Base-by-base conservation (phyloP, 2,113 vertebrate genomes). In the Helogale parvula region DNA sequence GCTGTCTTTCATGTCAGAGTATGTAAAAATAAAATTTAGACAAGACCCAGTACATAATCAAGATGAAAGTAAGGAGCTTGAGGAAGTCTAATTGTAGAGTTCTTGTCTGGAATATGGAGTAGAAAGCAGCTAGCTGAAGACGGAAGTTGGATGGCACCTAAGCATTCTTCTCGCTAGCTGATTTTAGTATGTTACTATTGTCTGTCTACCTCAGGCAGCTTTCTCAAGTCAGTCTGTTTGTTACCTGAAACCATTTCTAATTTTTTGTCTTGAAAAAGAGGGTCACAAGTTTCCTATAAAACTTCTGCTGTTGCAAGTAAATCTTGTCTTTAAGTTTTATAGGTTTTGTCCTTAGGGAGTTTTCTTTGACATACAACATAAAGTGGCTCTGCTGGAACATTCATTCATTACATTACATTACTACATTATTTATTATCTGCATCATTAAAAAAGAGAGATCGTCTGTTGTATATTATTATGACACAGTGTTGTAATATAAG, bases 361-460 rank as follows among this genome's bases (percentile, higher is more conserved):
- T 92, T 89, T 93, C 45, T 93, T 72, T 87, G 74, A 79, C 65
- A 96, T 54, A 88, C 47, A 87, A 38, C 25, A 31, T 85, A 25
- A 92, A 79, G n/a, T 82, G 9, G 15, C 50, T 31, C 15, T 50
- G 21, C 65, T 85, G 50, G 16, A 93, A 85, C n/a, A 54, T 80
- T 90, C 68, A 50, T 83, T 89, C 15, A 54, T 72, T 87, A 68
- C 16, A 47, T 72, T 87, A 68, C 16, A 60, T 60, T 60, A 23
- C 17, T 60, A 60, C 68, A 41, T 81, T 80, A 63, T 96, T 92
- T 69, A 52, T 89, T 90, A 76, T 16, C 38, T n/a, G 33, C 87
- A 71, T 54, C 50, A 83, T 95, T 90, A 82, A 95, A 54, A 90
- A 50, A 88, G 31, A 65, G 45, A 84, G 35, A 60, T 87, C 25